Base-by-base conservation (phyloP, 1,140 invertebrate genomes). In the Trichoplusia ni region DNA sequence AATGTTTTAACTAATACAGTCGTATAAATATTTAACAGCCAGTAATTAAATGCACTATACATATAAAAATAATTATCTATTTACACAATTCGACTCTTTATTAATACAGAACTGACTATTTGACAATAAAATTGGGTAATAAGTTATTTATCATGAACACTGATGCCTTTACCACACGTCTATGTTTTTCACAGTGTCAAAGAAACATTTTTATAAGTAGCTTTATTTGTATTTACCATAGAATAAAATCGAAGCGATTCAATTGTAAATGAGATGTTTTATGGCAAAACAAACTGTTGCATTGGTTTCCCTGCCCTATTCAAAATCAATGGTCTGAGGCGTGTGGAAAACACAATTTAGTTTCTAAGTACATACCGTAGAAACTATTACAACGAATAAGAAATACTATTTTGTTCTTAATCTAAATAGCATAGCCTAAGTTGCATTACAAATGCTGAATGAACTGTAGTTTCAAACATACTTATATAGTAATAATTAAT, bases 41-140 rank as follows among this genome's bases (percentile, higher is more conserved):
- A 71, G 78, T 81, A 81, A 76, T 74, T 85, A 87, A 87, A 87
- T 87, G 84, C 84, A 81, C 80, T 87, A 85, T 81, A 84, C 79
- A 86, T 81, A 76, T 64, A 73, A 72, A 76, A 77, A 61, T 73
- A 79, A 75, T 58, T 51, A 67, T 60, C 64, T 85, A 87, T 85
- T 82, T 87, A 87, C 84, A 87, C 47, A 69, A 62, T 59, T 65
- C 59, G 33, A 68, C 27, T 40, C 37, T 44, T 56, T 69, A 64
- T 64, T 71, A 66, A 64, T 75, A 67, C 68, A 77, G 27, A 65
- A 69, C 67, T 79, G 37, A 63, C 56, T 59, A 60, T 64, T 42
- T 64, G 54, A 67, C 35, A 75, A 65, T 61, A 75, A 67, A 67
- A 77, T 75, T 71, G 67, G 75, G 79, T 51, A 79, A 82, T 75